Percentiles rank a stretch among this genome's conserved stretches.
Evolutionary conservation across 2,888 invertebrate genomes (phyloP).

Genomic region (Microctonus aethiopoides): DNA sequence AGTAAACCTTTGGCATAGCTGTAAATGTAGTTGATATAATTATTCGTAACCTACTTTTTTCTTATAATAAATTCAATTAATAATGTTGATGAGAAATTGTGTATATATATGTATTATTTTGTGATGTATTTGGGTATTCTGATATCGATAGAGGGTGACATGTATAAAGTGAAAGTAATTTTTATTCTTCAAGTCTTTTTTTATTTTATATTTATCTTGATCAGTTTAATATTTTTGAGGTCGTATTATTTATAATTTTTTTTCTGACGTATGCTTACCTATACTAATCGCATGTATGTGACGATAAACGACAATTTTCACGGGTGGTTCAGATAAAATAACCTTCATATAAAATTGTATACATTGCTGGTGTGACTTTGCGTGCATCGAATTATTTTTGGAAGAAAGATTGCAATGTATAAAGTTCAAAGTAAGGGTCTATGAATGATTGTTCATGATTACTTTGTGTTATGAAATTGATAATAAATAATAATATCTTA

Average conservation of each 20-base stretch:
- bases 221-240: constrained; percentile 10
- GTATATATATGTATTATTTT: background rate
- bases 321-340: constrained; percentile 18
- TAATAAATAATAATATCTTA: no score
- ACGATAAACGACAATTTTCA: constrained; percentile 22
- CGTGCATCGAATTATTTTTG: background rate
- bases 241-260: background rate
- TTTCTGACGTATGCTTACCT: background rate
- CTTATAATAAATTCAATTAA: background rate
- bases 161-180: background rate
- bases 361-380: no score
- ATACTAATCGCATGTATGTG: constrained; percentile 5
- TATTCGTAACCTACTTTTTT: background rate
- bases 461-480: background rate
- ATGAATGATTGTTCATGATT: background rate
- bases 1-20: background rate
- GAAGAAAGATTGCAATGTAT: background rate
- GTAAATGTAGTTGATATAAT: background rate
- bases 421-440: background rate
- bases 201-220: constrained; percentile 24
- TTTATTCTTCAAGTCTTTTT: background rate
- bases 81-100: background rate
- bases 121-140: background rate
- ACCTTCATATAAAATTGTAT: background rate
- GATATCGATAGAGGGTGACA: constrained; percentile 2